Conservation (phyloP, 2,113 vertebrate species). For the Chroicocephalus ridibundus region DNA sequence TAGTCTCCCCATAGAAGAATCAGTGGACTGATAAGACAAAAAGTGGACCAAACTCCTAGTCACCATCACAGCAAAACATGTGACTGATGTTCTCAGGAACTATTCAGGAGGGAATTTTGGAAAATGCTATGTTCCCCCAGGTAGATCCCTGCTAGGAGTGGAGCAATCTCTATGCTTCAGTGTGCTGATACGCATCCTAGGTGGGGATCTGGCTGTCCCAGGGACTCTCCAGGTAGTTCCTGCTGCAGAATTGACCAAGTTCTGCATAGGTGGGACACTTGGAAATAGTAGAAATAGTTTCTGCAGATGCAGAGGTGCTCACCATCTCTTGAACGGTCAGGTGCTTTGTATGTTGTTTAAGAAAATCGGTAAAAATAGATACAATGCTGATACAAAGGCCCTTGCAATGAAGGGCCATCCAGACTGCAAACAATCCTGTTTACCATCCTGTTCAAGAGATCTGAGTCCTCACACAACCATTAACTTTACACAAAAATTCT, state of each 20-base stretch:
- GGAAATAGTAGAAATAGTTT: neutral
- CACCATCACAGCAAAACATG: neutral
- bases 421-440: neutral
- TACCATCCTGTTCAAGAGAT: neutral
- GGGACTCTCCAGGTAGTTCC: neutral
- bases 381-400: neutral
- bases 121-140: neutral
- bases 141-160: neutral
- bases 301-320: neutral
- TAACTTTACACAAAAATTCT: neutral
- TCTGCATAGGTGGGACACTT: neutral
- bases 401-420: neutral
- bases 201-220: neutral
- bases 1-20: neutral
- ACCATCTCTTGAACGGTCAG: rapidly evolving
- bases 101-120: neutral
- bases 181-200: neutral
- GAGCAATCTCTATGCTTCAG: neutral
- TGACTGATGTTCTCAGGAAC: neutral
- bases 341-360: neutral
- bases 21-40: neutral
- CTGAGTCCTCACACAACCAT: neutral
- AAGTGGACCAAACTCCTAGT: neutral
- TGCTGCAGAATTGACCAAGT: neutral
- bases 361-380: neutral